Evolutionary conservation across 2,797 vertebrate species (phyloP).

Genomic region (Pangasius sanitwongsei): DNA sequence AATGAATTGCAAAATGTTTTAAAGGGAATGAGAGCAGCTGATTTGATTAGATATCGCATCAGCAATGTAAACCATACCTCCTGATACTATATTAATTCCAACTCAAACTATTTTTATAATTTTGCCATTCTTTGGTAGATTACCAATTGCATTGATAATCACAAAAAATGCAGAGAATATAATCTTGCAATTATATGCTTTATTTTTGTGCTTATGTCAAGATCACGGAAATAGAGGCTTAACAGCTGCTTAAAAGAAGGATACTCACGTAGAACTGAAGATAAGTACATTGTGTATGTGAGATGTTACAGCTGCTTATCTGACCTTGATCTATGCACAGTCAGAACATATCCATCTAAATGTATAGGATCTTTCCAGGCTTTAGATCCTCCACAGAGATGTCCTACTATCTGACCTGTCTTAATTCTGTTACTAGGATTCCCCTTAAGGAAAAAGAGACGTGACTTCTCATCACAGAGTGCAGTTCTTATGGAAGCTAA

Average conservation of each 20-base stretch:
- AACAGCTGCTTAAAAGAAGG: not conserved
- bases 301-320: conserved; percentile 27
- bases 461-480: conserved; percentile 37
- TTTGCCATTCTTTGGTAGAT: not conserved
- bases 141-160: not conserved
- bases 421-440: conserved; percentile 30
- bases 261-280: not conserved
- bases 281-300: conserved; percentile 16
- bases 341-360: conserved; percentile 30
- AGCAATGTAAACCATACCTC: not conserved
- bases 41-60: not conserved
- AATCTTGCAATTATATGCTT: not conserved
- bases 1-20: not conserved
- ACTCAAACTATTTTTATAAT: not conserved
- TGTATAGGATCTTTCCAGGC: conserved; percentile 15
- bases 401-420: conserved; percentile 36
- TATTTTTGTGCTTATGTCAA: not conserved
- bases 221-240: not conserved
- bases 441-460: conserved; percentile 42
- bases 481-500: conserved; percentile 43
- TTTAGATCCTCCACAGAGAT: conserved; percentile 37
- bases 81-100: not conserved
- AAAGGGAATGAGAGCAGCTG: not conserved
- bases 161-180: not conserved
- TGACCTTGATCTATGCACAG: conserved; percentile 41